Evolutionary conservation across 23 tunicate species (phyloP).

Genomic region (Trididemnum nubilum): DNA sequence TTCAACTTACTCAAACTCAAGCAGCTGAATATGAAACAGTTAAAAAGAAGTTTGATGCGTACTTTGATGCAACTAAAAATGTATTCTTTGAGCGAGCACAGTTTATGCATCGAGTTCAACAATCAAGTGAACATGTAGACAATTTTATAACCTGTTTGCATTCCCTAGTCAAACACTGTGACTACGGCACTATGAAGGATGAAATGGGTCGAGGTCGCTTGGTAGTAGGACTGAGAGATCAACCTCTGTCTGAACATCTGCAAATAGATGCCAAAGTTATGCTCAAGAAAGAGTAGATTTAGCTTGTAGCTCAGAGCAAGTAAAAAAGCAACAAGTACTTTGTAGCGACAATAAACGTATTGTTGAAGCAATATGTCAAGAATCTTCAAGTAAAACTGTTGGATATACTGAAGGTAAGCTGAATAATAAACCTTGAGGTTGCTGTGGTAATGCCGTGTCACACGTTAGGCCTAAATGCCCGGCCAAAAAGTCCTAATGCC

Average conservation of each 20-base stretch:
- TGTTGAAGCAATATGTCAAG: background rate
- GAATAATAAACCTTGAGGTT: too few species aligned
- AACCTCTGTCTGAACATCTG: background rate
- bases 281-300: constrained; percentile 8
- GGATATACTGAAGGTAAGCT: too few species aligned
- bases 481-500: background rate
- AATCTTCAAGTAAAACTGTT: background rate
- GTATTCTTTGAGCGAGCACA: constrained; percentile 19
- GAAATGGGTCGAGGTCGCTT: constrained; percentile 5
- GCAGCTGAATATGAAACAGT: background rate
- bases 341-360: background rate
- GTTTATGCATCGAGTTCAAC: too few species aligned
- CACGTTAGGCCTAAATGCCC: background rate
- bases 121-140: too few species aligned
- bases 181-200: constrained; percentile 16
- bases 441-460: background rate
- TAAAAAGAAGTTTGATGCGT: background rate
- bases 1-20: background rate
- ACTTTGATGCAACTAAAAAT: background rate
- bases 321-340: background rate
- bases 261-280: constrained; percentile 11
- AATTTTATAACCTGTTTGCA: too few species aligned
- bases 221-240: constrained; percentile 6
- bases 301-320: background rate
- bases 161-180: background rate